Percentiles rank a stretch among this genome's conserved stretches.
Evolutionary conservation across 2,113 vertebrate species (phyloP).

Genomic region (Ibidorhyncha struthersii): DNA sequence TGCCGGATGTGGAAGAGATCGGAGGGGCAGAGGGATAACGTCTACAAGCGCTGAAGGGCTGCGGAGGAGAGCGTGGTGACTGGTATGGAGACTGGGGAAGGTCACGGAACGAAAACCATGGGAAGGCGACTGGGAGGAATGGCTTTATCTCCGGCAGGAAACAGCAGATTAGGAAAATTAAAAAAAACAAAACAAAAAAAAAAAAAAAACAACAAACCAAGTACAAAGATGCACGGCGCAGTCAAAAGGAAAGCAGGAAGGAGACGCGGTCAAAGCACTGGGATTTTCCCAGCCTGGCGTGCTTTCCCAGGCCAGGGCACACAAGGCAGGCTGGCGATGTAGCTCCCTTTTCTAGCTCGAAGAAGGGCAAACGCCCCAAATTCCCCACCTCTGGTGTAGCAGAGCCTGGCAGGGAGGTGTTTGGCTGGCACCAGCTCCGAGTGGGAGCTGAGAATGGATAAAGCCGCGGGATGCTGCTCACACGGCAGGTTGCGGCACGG

Average conservation of each 20-base stretch:
- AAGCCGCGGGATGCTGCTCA: rapidly evolving
- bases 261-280: not conserved
- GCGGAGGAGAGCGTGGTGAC: not conserved
- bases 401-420: not conserved
- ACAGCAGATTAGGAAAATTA: not conserved
- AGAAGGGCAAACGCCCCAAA: not conserved
- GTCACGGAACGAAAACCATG: not conserved
- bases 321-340: not conserved
- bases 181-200: too few relatives aligned
- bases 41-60: not conserved
- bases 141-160: not conserved
- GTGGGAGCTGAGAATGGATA: not conserved
- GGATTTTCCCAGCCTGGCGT: not conserved
- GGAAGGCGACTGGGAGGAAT: not conserved
- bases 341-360: rapidly evolving
- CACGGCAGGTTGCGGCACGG: not conserved
- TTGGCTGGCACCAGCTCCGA: rapidly evolving
- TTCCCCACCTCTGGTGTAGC: not conserved
- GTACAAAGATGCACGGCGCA: not conserved
- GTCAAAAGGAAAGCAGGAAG: not conserved
- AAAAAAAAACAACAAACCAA: not conserved
- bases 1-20: not conserved
- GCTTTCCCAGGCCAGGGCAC: not conserved
- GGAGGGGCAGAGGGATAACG: not conserved
- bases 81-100: rapidly evolving